Evolutionary conservation across 2,888 invertebrate species (phyloP).

Genomic region (Acrobasis repandana): DNA sequence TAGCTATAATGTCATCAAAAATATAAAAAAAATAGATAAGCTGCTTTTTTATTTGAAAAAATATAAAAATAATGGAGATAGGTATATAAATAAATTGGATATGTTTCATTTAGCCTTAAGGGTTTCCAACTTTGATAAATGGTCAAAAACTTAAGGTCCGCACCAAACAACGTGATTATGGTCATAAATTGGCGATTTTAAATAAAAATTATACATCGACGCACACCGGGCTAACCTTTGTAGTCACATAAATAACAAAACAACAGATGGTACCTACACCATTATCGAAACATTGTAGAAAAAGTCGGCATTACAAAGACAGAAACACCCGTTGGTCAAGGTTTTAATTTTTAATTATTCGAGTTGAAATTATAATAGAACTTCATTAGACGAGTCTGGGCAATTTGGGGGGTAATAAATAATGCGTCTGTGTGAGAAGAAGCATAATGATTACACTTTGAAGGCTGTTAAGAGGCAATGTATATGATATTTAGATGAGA

Average conservation of each 20-base stretch:
- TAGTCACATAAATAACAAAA: conserved; percentile 76
- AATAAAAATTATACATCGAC: conserved; percentile 64
- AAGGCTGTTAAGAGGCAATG: conserved; percentile 27
- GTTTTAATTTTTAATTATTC: conserved; percentile 74
- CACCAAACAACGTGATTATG: conserved; percentile 49
- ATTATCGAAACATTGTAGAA: conserved; percentile 66
- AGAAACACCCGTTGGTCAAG: conserved; percentile 64
- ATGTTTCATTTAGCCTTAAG: neutral
- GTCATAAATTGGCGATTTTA: conserved; percentile 74
- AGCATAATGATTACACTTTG: conserved; percentile 45
- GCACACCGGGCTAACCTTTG: conserved; percentile 57
- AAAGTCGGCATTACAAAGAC: conserved; percentile 70
- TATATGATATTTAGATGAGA: conserved; percentile 31
- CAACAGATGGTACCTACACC: conserved; percentile 69
- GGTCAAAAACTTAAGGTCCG: conserved; percentile 16
- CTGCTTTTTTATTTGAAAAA: too few species aligned
- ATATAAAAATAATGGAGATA: neutral
- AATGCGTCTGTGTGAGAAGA: conserved; percentile 50
- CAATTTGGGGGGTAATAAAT: conserved; percentile 62
- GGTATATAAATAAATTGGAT: neutral
- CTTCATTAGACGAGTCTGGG: conserved; percentile 62
- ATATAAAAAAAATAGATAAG: neutral
- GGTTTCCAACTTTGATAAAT: conserved; percentile 17
- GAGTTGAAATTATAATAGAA: conserved; percentile 70
- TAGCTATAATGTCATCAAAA: too few species aligned